Evolutionary conservation across 2,113 vertebrate genomes (phyloP).

Genomic region (Anolis sagrei): DNA sequence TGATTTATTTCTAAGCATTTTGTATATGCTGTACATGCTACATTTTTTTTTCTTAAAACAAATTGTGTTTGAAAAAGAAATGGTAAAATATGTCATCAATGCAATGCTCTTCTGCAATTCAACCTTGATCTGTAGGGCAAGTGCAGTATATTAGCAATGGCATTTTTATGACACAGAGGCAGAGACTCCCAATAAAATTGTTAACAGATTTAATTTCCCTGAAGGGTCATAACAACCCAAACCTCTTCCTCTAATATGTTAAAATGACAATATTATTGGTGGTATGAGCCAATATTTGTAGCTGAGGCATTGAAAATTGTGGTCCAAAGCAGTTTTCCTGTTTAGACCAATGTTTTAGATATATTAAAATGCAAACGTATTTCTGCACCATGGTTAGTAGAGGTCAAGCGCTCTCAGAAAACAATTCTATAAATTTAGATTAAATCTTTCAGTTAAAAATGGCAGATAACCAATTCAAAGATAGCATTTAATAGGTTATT

Average conservation of each 20-base stretch:
- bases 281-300: constrained; percentile 47
- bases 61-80: constrained; percentile 42
- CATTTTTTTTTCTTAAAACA: constrained; percentile 36
- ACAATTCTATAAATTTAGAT: background rate
- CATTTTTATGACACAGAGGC: constrained; percentile 47
- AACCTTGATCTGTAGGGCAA: constrained; percentile 35
- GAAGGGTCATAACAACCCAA: constrained; percentile 51
- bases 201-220: constrained; percentile 64
- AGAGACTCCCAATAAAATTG: constrained; percentile 42
- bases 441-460: background rate
- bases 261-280: constrained; percentile 60
- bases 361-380: background rate
- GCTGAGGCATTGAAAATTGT: constrained; percentile 33
- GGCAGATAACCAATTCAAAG: background rate
- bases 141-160: constrained; percentile 30
- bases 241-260: constrained; percentile 42
- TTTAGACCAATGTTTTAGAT: constrained; percentile 19
- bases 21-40: constrained; percentile 45
- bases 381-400: background rate
- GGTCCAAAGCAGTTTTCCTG: constrained; percentile 13
- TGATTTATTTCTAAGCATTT: constrained; percentile 29
- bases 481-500: background rate
- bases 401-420: background rate
- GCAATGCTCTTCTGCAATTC: constrained; percentile 24
- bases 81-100: constrained; percentile 30